Percentiles rank a stretch among this genome's conserved stretches.
Conservation (phyloP, 1,140 invertebrate species). For the Drosophila parabipectinata region DNA sequence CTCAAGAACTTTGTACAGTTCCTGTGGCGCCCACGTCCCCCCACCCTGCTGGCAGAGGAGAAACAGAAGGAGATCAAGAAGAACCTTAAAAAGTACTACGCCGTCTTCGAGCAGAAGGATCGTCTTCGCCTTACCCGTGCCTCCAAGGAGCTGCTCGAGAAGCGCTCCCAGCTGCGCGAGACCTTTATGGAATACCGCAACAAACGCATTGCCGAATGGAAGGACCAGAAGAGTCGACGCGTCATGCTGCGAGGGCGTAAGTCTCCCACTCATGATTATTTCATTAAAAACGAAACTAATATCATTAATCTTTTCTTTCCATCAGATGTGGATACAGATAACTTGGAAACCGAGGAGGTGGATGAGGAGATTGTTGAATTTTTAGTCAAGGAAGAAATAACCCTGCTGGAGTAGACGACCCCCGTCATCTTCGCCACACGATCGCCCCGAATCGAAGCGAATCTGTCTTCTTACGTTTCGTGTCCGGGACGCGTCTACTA, state of each 20-base stretch:
- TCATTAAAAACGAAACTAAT: background rate
- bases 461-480: constrained; percentile 57
- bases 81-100: constrained; percentile 98
- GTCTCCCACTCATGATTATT: constrained; percentile 71
- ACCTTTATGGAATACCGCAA: constrained; percentile 93
- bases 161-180: constrained; percentile 94
- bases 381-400: constrained; percentile 98
- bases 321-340: constrained; percentile 96
- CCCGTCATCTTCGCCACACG: constrained; percentile 40
- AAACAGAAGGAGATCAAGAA: constrained; percentile 98
- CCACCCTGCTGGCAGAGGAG: constrained; percentile 91
- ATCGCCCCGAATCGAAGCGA: constrained; percentile 18
- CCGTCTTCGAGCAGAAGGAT: constrained; percentile 98
- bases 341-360: constrained; percentile 93
- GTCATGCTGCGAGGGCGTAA: constrained; percentile 94
- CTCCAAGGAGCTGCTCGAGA: constrained; percentile 98
- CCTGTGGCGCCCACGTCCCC: constrained; percentile 97
- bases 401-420: constrained; percentile 86
- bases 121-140: constrained; percentile 95
- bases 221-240: constrained; percentile 90
- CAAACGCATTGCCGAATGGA: constrained; percentile 90
- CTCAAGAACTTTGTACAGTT: constrained; percentile 97
- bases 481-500: constrained; percentile 43
- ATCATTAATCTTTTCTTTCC: constrained; percentile 54
- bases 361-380: constrained; percentile 98